Evolutionary conservation across 2,797 vertebrate species (phyloP).

Genomic region (Basileuterus tristriatus): DNA sequence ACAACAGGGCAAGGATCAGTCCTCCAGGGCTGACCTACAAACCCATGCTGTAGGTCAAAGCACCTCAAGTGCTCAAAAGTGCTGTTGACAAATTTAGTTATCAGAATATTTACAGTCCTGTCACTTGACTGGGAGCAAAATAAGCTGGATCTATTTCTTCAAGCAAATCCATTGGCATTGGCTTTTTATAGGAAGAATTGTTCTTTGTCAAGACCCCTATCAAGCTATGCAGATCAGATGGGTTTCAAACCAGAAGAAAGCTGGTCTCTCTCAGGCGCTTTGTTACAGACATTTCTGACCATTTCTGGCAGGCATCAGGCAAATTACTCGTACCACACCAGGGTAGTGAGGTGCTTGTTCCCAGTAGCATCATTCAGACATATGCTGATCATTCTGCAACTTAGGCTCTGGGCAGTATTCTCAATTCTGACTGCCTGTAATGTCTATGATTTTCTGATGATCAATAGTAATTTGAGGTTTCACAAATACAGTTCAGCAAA

Average conservation of each 20-base stretch:
- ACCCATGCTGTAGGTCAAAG: not conserved
- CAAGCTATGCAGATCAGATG: not conserved
- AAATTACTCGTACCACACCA: accelerated
- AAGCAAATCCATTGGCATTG: not conserved
- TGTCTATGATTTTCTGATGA: not conserved
- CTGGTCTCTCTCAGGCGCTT: not conserved
- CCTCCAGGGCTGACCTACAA: not conserved
- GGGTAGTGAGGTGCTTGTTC: not conserved
- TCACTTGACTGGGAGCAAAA: not conserved
- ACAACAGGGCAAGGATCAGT: not conserved
- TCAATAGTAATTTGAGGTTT: not conserved
- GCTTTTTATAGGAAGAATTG: not conserved
- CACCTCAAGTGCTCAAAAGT: not conserved
- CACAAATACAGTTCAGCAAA: not conserved
- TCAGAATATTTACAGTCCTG: not conserved
- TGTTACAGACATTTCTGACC: not conserved
- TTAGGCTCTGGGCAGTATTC: not conserved
- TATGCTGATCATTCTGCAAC: not conserved
- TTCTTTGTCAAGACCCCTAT: not conserved
- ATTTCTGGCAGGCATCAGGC: not conserved
- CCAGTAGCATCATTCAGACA: not conserved
- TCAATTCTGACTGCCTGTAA: not conserved
- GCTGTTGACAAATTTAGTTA: not conserved
- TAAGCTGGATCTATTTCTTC: not conserved
- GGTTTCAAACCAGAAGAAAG: not conserved